A percentile compares a stretch with the other conserved stretches of the same genome.
These are phyloP conservation scores for Orchesella flavescens DNA, from an alignment of 2,888 invertebrate genomes.

Conservation along the genomic window DNA sequence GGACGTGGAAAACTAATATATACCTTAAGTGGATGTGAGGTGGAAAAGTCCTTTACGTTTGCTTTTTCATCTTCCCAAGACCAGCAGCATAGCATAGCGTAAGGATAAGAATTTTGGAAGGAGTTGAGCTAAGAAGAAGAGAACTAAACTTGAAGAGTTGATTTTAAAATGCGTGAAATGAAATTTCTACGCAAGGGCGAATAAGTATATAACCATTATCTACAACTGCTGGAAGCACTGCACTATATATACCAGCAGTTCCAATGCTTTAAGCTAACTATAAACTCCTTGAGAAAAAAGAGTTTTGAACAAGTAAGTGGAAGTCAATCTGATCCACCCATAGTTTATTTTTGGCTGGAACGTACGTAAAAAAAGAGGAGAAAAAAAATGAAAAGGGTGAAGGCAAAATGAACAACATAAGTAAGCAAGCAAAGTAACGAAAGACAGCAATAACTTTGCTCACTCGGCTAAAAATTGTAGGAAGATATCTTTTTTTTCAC, in stretches of 20 bases:
- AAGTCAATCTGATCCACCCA: slow-evolving; percentile 62
- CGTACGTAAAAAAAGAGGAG: neutral
- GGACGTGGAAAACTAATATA: neutral
- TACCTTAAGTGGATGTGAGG: slow-evolving; percentile 39
- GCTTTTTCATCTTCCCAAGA: slow-evolving; percentile 26
- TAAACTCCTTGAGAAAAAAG: too few relatives aligned
- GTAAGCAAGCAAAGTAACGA: slow-evolving; percentile 29
- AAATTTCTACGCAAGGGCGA: slow-evolving; percentile 51
- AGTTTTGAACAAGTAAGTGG: slow-evolving; percentile 33
- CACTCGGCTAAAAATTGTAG: slow-evolving; percentile 3
- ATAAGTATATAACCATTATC: neutral
- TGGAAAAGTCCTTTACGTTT: slow-evolving; percentile 21
- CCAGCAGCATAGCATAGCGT: neutral
- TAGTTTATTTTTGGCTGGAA: slow-evolving; percentile 59
- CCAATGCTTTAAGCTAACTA: too few relatives aligned
- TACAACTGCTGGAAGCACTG: neutral
- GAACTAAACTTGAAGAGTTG: slow-evolving; percentile 12
- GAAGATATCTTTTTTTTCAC: neutral
- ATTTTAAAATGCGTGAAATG: slow-evolving; percentile 61
- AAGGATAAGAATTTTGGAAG: neutral
- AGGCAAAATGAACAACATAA: neutral
- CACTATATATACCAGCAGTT: too few relatives aligned
- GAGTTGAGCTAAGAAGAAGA: too few relatives aligned
- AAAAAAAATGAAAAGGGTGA: slow-evolving; percentile 33
- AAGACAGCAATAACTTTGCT: slow-evolving; percentile 49